Evolutionary conservation across 1,140 invertebrate species (phyloP), one percentile per base, ranked within the genome.

Genomic region (Saxidomus purpurata): DNA sequence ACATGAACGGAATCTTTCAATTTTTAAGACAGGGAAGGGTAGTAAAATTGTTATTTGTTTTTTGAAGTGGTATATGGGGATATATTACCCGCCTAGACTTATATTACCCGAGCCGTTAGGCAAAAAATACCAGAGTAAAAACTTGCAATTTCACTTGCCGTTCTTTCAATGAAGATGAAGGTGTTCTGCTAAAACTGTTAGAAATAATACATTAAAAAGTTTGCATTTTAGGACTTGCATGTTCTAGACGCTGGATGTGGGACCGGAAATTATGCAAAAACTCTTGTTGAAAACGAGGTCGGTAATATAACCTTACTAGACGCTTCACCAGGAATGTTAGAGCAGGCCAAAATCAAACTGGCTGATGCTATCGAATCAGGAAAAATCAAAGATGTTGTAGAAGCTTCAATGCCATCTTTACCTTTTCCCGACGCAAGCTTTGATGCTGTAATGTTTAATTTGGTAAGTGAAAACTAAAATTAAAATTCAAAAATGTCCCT

Each of bases 401-500:
- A 81, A 47, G 77, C n/a, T 9, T 52, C n/a, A 19, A 49, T 81
- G 49, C 77, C 77, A 31, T 22, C 40, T 0, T 11, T 81, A 19
- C 77, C 77, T 15, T 81, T 52, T 31, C 8, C 43, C 15, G 43
- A 52, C 3, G 36, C 13, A 11, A 9, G 19, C 17, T 81, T 81
- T 34, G 77, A 81, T 38, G 77, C 43, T 36, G 77, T 81, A n/a
- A 81, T 81, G 77, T 81, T 81, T 31, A 81, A 81, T 55, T 0
- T 81, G 77, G 77, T 81, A 36, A 55, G 77, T 81, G 47, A 49
- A n/a, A n/a, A n/a, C n/a, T n/a, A n/a, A n/a, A n/a, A n/a, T n/a
- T n/a, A n/a, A n/a, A n/a, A n/a, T n/a, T n/a, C n/a, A n/a, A n/a
- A n/a, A n/a, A n/a, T n/a, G n/a, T n/a, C n/a, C n/a, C n/a, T n/a